Evolutionary conservation across 1,140 invertebrate genomes (phyloP), one percentile per base, ranked within the genome.

Genomic region (Solen grandis): DNA sequence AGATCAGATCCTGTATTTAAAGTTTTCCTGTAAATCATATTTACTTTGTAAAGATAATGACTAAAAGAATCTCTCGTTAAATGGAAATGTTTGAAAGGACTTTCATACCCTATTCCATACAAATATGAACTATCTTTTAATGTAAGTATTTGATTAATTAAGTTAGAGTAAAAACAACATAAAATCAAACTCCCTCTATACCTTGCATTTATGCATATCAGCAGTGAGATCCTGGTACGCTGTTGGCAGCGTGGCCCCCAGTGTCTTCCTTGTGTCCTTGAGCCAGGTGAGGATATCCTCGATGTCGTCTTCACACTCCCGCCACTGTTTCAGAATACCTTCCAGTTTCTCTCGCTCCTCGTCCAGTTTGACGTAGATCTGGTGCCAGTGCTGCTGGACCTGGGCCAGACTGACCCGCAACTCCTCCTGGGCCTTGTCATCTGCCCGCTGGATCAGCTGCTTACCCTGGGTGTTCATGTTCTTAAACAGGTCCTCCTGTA

Each of bases 361-460:
- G 83, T 96, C 94, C 0, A 98, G 92, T 41, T 77, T 59, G 10
- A 75, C 63, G 22, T 84, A 79, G 10, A 88, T 62, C 46, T 85
- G 95, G 95, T 31, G 96, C 81, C 84, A 86, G 25, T 84, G 82
- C 22, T 87, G 79, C 54, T 88, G 80, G n/a, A 88, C 69, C 55
- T 85, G 83, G 16, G 80, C 81, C 60, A 85, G 81, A 25, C 75
- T 63, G n/a, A 86, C 85, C 65, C 83, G 82, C 5, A 89, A 65
- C 31, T 88, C 85, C n/a, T 85, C 80, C 38, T 72, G 54, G 22
- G 86, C 85, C 50, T 69, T 77, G 22, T 68, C 14, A 52, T 88
- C 87, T 82, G 96, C 96, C 84, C 95, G 95, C 29, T 93, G 92
- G n/a, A 97, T 86, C 2, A 98, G 90, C 63, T 93, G 91, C 31